Base-by-base conservation (phyloP, 1,140 invertebrate species). In the Zophobas atratus region DNA sequence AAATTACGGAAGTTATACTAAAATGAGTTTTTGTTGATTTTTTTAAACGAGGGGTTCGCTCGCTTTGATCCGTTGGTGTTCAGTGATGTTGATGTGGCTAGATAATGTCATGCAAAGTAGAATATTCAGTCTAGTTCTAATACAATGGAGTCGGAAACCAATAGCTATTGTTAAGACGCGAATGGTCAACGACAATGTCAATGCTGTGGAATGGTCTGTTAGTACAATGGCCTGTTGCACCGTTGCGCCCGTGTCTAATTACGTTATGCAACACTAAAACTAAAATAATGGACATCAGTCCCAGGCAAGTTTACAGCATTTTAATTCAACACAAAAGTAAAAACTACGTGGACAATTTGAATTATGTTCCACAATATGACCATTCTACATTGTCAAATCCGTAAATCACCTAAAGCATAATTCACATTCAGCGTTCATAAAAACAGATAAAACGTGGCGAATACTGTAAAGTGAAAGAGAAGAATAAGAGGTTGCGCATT, bases 201-300 rank as follows among this genome's bases (percentile, higher is more conserved):
- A 51, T 51, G 2, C n/a, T 51, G 4, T 20, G 49, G 6, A 51
- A 51, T 51, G n/a, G 49, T 51, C 49, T 4, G 49, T 51, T 51
- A 5, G 43, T 46, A 51, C 20, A 51, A 51, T 51, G 49, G 4
- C n/a, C 3, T 51, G 49, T 51, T 51, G 49, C 49, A 51, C 49
- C 49, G 49, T 51, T 51, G 49, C 49, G n/a, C n/a, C 49, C 49
- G 49, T 51, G 4, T 51, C 49, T 51, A 51, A 51, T 51, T 46
- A 60, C 56, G 38, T 60, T 60, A 60, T 67, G 35, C 60, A 67
- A 32, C 20, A 41, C 8, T 46, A 67, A 67, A 67, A 41, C 33
- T 8, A 67, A 67, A 67, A 67, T 67, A 67, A 67, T 67, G 39
- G 8, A 67, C 39, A 60, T 43, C 60, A 46, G 39, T 43, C 41